phyloP scores from a whole-genome alignment of 2,797 vertebrate species.

The Trichosurus vulpecula region DNA sequence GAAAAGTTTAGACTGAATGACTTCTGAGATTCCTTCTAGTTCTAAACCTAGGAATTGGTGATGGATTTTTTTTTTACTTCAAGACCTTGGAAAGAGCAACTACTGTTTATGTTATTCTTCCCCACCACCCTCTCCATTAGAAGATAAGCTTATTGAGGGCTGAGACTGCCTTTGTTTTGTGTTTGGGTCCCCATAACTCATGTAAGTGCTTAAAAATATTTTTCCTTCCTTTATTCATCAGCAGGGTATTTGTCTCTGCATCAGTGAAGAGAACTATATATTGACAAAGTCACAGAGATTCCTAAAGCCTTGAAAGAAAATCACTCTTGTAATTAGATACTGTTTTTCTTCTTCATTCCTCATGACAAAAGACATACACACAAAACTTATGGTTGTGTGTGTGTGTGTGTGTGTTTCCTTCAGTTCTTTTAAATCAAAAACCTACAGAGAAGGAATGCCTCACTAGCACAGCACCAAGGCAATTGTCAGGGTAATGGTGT shows the following conservation, averaged over 20 bases:
- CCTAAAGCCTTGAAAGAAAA: background rate
- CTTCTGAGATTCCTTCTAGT: background rate
- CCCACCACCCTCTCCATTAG: background rate
- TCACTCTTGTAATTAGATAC: background rate
- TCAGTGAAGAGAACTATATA: background rate
- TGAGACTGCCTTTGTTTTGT: background rate
- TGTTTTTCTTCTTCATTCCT: background rate
- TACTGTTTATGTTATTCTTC: background rate
- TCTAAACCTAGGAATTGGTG: background rate
- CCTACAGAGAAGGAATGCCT: constrained; percentile 42
- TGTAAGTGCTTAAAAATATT: background rate
- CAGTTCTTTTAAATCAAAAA: constrained; percentile 9
- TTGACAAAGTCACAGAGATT: background rate
- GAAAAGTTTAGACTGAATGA: background rate
- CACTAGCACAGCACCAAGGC: constrained; percentile 6
- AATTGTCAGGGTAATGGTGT: constrained; percentile 20
- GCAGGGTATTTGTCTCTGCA: background rate
- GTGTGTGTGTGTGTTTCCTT: background rate
- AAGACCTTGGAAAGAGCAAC: background rate
- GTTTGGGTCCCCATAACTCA: background rate
- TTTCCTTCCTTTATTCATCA: background rate
- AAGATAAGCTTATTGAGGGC: background rate
- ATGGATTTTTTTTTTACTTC: background rate
- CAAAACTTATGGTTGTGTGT: background rate
- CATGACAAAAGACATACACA: background rate